Conservation (phyloP, 2,797 vertebrate species). For the Fistularia tabacaria region DNA sequence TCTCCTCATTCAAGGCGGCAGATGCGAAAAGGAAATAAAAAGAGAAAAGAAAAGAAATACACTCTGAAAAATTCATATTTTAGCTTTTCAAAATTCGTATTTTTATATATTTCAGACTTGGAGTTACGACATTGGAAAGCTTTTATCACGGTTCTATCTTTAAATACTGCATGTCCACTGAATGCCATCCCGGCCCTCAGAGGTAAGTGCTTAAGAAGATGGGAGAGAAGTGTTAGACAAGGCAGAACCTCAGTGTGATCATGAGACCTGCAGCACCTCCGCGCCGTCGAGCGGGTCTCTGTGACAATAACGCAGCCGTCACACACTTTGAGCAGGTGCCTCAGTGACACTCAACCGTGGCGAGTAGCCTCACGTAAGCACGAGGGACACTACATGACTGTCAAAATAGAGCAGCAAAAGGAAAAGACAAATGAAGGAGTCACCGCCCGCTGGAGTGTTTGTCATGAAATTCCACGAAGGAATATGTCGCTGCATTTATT, state of each 20-base stretch:
- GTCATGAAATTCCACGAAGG: no score
- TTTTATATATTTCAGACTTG: conserved; percentile 19
- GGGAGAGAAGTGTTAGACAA: conserved; percentile 17
- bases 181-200: conserved; percentile 10
- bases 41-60: conserved; percentile 9
- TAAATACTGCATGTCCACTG: conserved; percentile 11
- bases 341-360: conserved; percentile 37
- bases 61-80: conserved; percentile 46
- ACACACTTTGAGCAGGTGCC: conserved; percentile 45
- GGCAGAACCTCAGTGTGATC: conserved; percentile 23
- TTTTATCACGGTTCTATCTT: conserved; percentile 52
- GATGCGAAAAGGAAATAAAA: conserved; percentile 7
- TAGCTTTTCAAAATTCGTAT: conserved; percentile 7
- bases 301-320: conserved; percentile 36
- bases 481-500: no score
- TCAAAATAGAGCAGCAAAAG: conserved; percentile 20
- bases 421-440: conserved; percentile 18
- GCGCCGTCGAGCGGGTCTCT: not conserved
- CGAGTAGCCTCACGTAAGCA: conserved; percentile 21
- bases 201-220: conserved; percentile 35
- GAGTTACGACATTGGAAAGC: conserved; percentile 64
- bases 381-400: conserved; percentile 19
- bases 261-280: conserved; percentile 13
- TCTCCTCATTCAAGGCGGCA: conserved; percentile 14
- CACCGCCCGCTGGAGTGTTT: not conserved